A percentile compares a stretch with the other conserved stretches of the same genome.
Evolutionary conservation across 1,140 invertebrate genomes (phyloP).

Genomic region (Scaptomyza graminum): DNA sequence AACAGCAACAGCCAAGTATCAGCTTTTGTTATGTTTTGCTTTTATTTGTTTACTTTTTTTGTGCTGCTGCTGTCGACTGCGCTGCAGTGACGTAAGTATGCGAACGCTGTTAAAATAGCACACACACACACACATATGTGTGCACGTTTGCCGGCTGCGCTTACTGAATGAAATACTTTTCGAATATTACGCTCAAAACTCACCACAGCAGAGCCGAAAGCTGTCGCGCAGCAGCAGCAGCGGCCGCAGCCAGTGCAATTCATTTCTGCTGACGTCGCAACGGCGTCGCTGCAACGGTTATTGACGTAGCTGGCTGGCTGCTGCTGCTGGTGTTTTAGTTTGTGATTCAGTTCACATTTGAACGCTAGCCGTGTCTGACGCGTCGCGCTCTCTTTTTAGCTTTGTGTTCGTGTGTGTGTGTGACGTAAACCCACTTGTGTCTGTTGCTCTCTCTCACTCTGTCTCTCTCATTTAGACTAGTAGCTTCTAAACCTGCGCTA

Average conservation of each 20-base stretch:
- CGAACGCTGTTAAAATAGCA: conserved; percentile 48
- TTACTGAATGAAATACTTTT: conserved; percentile 50
- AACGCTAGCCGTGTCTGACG: conserved; percentile 63
- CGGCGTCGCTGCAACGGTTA: conserved; percentile 33
- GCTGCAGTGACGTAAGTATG: conserved; percentile 44
- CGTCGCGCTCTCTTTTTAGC: conserved; percentile 30
- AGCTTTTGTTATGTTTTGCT: conserved; percentile 31
- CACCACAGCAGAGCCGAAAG: conserved; percentile 36
- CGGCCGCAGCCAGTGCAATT: conserved; percentile 19
- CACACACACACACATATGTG: conserved; percentile 13
- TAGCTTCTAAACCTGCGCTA: conserved; percentile 26
- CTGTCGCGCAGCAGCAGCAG: conserved; percentile 7
- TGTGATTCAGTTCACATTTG: conserved; percentile 52
- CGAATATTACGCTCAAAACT: conserved; percentile 34
- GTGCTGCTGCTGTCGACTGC: conserved; percentile 11
- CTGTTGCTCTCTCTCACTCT: conserved; percentile 3
- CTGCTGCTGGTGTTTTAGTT: conserved; percentile 7
- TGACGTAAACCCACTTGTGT: conserved; percentile 33
- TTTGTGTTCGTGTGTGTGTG: neutral
- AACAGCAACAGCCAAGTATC: neutral
- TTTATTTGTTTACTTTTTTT: conserved; percentile 33
- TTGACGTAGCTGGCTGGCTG: conserved; percentile 8
- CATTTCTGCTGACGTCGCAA: conserved; percentile 23
- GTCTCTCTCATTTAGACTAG: neutral
- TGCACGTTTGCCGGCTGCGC: conserved; percentile 45